Conservation (phyloP, 64 coral and sea anemone genomes). For the Montipora sp. region DNA sequence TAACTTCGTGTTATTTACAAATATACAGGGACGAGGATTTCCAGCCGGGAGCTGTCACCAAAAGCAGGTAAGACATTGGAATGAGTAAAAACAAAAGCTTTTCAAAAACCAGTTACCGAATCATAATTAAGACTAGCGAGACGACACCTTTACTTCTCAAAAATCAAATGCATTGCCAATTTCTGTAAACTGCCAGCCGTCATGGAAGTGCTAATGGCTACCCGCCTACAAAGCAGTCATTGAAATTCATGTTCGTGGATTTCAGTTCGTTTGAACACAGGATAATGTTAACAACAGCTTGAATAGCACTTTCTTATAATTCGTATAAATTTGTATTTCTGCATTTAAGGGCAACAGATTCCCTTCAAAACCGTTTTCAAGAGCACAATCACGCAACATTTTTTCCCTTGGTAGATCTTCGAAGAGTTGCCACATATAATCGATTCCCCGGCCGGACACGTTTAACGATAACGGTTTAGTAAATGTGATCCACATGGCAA, state of each 20-base stretch:
- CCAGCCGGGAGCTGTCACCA: background rate
- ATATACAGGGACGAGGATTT: background rate
- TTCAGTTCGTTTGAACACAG: background rate
- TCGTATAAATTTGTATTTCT: constrained; percentile 1
- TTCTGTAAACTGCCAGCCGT: background rate
- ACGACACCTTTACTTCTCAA: background rate
- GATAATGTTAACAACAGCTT: constrained; percentile 1
- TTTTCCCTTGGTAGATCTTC: too few relatives aligned
- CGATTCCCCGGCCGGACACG: background rate
- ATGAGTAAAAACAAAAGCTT: too few relatives aligned
- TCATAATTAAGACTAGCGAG: background rate
- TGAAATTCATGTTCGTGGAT: background rate
- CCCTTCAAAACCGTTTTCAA: background rate
- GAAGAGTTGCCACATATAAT: background rate
- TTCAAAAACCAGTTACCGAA: background rate
- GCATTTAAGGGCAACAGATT: background rate
- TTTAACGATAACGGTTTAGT: background rate
- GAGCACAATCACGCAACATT: too few relatives aligned
- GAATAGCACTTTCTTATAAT: background rate
- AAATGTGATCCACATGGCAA: too few relatives aligned
- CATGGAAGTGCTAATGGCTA: background rate
- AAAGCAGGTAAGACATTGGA: constrained; percentile 1
- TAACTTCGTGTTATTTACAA: constrained; percentile 8
- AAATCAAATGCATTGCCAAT: background rate
- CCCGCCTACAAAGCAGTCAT: background rate